Conservation (phyloP, 2,888 invertebrate species). For the Drosophila seclusa region DNA sequence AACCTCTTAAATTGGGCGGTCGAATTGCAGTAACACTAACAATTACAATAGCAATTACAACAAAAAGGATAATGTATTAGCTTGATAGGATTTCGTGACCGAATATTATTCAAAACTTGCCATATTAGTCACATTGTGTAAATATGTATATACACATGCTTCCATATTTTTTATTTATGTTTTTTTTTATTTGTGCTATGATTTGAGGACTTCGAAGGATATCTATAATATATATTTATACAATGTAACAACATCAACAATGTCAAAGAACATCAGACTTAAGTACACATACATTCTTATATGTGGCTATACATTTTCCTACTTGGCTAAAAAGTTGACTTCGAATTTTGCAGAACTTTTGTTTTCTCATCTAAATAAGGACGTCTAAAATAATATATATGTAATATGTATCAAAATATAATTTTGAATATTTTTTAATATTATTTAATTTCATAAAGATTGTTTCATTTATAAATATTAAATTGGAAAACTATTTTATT, state of each 20-base stretch:
- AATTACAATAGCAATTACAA: slow-evolving; percentile 10
- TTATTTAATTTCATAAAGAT: neutral
- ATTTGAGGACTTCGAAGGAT: neutral
- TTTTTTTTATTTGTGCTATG: neutral
- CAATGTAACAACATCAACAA: neutral
- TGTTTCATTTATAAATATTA: neutral
- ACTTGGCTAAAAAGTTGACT: neutral
- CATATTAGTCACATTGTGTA: slow-evolving; percentile 26
- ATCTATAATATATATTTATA: neutral
- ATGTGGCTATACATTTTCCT: neutral
- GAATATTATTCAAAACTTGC: slow-evolving; percentile 55
- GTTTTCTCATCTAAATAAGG: neutral
- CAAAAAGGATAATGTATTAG: slow-evolving; percentile 1
- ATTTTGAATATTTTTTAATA: neutral
- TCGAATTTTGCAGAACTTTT: neutral
- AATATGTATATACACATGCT: neutral
- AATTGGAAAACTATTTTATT: neutral
- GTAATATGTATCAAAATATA: neutral
- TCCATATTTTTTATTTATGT: neutral
- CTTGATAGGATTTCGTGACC: slow-evolving; percentile 54
- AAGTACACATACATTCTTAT: neutral
- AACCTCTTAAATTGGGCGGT: slow-evolving; percentile 16
- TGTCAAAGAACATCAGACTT: neutral
- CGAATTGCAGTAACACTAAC: slow-evolving; percentile 5
- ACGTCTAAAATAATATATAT: neutral